Base-by-base conservation (phyloP, 2,888 invertebrate genomes). In the Allacma fusca region DNA sequence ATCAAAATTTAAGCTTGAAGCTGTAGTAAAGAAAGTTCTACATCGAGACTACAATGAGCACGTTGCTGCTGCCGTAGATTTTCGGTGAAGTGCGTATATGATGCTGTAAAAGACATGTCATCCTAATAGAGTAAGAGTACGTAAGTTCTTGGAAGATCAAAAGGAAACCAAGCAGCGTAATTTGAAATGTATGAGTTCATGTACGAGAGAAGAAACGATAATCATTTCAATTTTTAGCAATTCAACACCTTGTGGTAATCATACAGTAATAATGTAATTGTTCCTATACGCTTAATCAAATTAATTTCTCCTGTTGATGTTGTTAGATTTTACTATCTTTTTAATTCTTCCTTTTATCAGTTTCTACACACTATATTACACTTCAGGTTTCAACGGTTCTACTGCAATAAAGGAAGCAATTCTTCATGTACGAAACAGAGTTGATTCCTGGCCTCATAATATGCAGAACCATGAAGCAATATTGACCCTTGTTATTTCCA, bases 231-330 rank as follows among this genome's bases (percentile, higher is more conserved):
- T 21, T 62, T 62, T 65, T 65, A 65, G 28, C 65, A 29, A 62
- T 62, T 62, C 62, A n/a, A 24, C n/a, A 62, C 13, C 40, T 50
- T 65, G 50, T 50, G 50, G 50, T 50, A 50, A 65, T 65, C 28
- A 29, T 65, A 65, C 28, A 65, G 65, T 65, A 65, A 65, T 65
- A 65, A 65, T 24, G 29, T 65, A 65, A 65, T 65, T 28, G 65
- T 65, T 65, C 65, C 65, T 65, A 50, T 50, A 50, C 50, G 50
- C 50, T 50, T 50, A 50, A 50, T 50, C 50, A 19, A 50, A 50
- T 50, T 50, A n/a, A 50, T 50, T 50, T 50, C n/a, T 50, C 50
- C 50, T 50, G n/a, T 50, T 50, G n/a, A 50, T 50, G 16, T 50
- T n/a, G n/a, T 50, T 50, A 50, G 50, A 50, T 50, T 50, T 50